Conservation (phyloP, 2,113 vertebrate species). For the Regulus satrapa region DNA sequence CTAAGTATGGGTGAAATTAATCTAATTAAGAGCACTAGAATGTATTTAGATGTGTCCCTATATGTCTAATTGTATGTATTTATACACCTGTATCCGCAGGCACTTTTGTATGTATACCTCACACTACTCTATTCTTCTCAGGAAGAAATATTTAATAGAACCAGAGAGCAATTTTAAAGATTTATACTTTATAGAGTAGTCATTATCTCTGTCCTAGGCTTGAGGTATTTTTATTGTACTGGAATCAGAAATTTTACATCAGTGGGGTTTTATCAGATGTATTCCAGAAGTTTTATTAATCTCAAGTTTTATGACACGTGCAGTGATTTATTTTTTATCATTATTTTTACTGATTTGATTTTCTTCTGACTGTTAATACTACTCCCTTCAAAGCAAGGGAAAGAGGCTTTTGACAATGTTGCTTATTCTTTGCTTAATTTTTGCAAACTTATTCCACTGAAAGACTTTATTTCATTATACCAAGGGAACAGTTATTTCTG, state of each 20-base stretch:
- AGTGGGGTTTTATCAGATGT: not conserved
- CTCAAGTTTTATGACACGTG: not conserved
- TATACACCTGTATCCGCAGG: not conserved
- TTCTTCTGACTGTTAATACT: not conserved
- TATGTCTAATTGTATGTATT: not conserved
- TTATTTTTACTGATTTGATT: not conserved
- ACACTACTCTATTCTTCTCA: fast-evolving
- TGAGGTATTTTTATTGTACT: not conserved
- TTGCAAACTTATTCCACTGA: not conserved
- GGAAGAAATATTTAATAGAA: not conserved
- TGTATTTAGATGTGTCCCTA: not conserved
- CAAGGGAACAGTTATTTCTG: not conserved
- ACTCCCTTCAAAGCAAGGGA: not conserved
- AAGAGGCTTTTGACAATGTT: not conserved
- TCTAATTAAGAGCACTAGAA: not conserved
- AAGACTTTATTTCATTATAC: not conserved
- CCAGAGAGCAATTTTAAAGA: not conserved
- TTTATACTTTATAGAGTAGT: not conserved
- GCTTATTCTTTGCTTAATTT: not conserved
- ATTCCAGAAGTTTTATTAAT: not conserved
- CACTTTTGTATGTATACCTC: not conserved
- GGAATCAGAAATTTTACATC: not conserved
- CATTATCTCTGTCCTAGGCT: not conserved
- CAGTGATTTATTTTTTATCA: not conserved
- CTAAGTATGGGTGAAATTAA: not conserved